phyloP scores from a whole-genome alignment of 2,888 invertebrate species.

The Podabrus alpinus region DNA sequence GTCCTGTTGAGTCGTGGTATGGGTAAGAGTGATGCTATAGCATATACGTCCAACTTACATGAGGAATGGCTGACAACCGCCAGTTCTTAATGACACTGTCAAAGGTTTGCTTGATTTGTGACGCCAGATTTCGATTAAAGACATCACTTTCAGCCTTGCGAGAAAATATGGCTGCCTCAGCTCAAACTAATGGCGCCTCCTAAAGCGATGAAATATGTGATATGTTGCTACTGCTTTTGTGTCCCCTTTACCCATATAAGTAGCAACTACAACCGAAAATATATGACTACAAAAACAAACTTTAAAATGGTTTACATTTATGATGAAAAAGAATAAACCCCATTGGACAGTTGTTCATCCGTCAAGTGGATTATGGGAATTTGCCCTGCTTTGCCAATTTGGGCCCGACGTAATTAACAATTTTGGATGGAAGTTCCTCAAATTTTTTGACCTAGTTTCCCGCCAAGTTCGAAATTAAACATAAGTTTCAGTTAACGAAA shows the following conservation, averaged over 20 bases:
- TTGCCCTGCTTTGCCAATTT: too few relatives aligned
- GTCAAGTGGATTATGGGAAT: neutral
- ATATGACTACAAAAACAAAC: neutral
- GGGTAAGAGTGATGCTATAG: constrained; percentile 22
- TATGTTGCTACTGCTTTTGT: constrained; percentile 26
- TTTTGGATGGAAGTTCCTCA: neutral
- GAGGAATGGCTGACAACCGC: constrained; percentile 55
- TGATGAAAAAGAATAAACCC: neutral
- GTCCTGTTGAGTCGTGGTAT: constrained; percentile 22
- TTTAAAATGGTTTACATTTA: neutral
- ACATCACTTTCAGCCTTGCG: constrained; percentile 55
- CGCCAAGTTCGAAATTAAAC: neutral
- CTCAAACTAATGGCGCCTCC: constrained; percentile 37
- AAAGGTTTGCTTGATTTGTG: constrained; percentile 57
- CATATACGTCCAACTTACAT: constrained; percentile 38
- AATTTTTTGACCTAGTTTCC: neutral
- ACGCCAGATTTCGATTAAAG: constrained; percentile 56
- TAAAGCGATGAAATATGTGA: constrained; percentile 33
- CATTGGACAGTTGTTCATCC: neutral
- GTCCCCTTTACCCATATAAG: constrained; percentile 1
- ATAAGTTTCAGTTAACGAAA: neutral
- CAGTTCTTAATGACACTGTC: constrained; percentile 57
- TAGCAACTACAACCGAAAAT: neutral
- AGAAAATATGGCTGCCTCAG: constrained; percentile 50
- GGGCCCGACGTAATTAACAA: neutral